These are phyloP conservation scores for Sminthurinus signatus DNA, from an alignment of 1,140 invertebrate genomes.

Conservation along the genomic window DNA sequence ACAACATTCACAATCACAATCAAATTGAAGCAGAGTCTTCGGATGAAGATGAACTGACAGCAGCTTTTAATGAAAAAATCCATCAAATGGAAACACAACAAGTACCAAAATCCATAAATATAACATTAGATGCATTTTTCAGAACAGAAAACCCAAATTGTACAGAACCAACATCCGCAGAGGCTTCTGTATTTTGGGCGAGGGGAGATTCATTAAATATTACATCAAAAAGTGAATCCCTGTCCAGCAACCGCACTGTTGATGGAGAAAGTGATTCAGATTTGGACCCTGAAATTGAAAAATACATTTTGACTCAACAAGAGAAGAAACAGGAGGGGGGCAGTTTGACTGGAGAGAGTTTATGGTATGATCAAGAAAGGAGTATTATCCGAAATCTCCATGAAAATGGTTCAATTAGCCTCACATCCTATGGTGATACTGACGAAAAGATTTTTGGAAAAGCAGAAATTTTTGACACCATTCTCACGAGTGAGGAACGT, in stretches of 20 bases:
- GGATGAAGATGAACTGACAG: not conserved
- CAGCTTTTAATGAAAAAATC: not conserved
- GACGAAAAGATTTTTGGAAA: conserved; percentile 25
- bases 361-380: conserved; percentile 19
- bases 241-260: not conserved
- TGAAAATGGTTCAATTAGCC: conserved; percentile 13
- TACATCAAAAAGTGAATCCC: not conserved
- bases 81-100: too few relatives aligned
- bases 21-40: not conserved
- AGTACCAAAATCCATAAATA: not conserved
- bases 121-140: conserved; percentile 4
- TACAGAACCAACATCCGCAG: not conserved
- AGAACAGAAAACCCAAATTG: not conserved
- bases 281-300: conserved; percentile 17
- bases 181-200: not conserved
- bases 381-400: conserved; percentile 18
- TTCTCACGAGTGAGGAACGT: conserved; percentile 15
- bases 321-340: conserved; percentile 2
- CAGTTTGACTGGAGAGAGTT: conserved; percentile 20
- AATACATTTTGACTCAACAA: conserved; percentile 11
- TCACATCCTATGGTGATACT: conserved; percentile 12
- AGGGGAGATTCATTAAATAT: conserved; percentile 5
- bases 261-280: conserved; percentile 3
- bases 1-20: not conserved
- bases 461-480: conserved; percentile 12